Evolutionary conservation across 92 coral and sea anemone genomes (phyloP).

Genomic region (Porites lobata): DNA sequence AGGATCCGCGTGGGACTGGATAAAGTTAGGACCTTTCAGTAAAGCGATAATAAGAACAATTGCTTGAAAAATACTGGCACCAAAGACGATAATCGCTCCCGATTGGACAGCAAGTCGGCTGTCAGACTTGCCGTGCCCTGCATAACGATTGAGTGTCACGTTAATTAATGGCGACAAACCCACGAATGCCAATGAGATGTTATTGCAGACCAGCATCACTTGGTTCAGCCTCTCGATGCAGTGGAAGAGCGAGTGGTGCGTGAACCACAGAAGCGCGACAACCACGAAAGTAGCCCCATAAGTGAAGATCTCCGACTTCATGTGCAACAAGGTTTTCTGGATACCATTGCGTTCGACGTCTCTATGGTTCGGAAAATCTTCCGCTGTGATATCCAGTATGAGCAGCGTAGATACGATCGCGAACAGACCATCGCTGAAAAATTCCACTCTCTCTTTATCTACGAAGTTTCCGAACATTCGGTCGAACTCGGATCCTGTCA

Average conservation of each 20-base stretch:
- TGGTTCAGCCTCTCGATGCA: constrained; percentile 90
- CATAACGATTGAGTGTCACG: constrained; percentile 85
- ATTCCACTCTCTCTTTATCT: constrained; percentile 96
- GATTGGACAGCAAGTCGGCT: constrained; percentile 81
- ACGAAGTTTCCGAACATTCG: constrained; percentile 92
- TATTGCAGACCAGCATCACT: constrained; percentile 90
- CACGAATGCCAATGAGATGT: constrained; percentile 90
- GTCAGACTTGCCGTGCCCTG: constrained; percentile 56
- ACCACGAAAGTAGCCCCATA: constrained; percentile 93
- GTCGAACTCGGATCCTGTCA: constrained; percentile 80
- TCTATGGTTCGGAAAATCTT: constrained; percentile 80
- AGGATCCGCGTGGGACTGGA: constrained; percentile 76
- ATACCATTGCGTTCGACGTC: constrained; percentile 79
- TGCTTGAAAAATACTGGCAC: constrained; percentile 86
- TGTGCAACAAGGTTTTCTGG: constrained; percentile 63
- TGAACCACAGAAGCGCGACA: constrained; percentile 94
- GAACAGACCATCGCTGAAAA: constrained; percentile 97
- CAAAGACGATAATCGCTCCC: constrained; percentile 84
- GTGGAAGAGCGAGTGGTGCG: constrained; percentile 94
- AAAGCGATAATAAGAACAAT: constrained; percentile 83
- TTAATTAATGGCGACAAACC: constrained; percentile 90
- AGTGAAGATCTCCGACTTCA: constrained; percentile 89
- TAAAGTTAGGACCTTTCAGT: constrained; percentile 70
- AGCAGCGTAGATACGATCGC: constrained; percentile 97
- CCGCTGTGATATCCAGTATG: constrained; percentile 93